Evolutionary conservation across 2,113 vertebrate species (phyloP), one percentile per base, ranked within the genome.

Genomic region (Seriola aureovittata): DNA sequence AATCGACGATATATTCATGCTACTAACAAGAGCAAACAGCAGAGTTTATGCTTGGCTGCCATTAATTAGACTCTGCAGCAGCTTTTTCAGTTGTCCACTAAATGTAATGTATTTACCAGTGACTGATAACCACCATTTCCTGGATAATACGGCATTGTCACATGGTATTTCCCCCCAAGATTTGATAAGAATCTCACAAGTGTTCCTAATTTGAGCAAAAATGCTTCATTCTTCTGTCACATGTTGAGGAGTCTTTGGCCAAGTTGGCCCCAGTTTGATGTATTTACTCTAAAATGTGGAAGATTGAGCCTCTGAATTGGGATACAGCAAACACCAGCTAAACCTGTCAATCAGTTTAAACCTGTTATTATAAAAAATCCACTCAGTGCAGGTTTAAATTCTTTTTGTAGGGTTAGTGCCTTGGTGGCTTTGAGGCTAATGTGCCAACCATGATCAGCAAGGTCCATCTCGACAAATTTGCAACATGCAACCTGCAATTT

Each of bases 51-150:
- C 38, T 40, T 14, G 62, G 16, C 36, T 67, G 62, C 44, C 21
- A 32, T 67, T 58, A 46, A 72, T 78, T 83, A 7, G 60, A 17
- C 68, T 50, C 23, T 38, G 59, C n/a, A 19, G 57, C 23, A 40
- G 54, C 8, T 23, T 25, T n/a, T 12, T 46, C 29, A 44, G 13
- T 29, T 14, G 16, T 38, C 57, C 23, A 54, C 32, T 6, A 48
- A 42, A 50, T 78, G 34, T 72, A 32, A 34, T 29, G 23, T n/a
- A 34, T 77, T 34, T 23, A 52, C 11, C 17, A 36, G 16, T 11
- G 23, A 32, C 25, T 63, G 46, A 75, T 57, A 46, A 38, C 48
- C 0, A 34, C 36, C 9, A 19, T 64, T 58, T 34, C 6, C 34
- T 25, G 29, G 25, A 14, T 17, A 58, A 44, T 8, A 21, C 6